Evolutionary conservation across 2,113 vertebrate species (phyloP), one percentile per base, ranked within the genome.

Genomic region (Epinephelus fuscoguttatus): DNA sequence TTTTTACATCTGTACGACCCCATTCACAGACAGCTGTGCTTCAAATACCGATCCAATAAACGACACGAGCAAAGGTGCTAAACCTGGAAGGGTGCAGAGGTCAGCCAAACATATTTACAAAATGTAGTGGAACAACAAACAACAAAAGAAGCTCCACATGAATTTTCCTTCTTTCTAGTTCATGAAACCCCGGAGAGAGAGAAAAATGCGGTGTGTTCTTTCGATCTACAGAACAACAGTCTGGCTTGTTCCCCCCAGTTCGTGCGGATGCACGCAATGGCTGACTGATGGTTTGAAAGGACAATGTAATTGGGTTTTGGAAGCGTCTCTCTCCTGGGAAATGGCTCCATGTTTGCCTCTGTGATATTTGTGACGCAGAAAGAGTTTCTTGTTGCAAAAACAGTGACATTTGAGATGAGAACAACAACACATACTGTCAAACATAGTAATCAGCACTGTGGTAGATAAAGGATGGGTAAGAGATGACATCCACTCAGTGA

Each of bases 211-310:
- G 45, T 30, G 27, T 80, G 86, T 86, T 82, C 75, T 80, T 70
- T 87, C 69, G 70, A 75, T 81, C 52, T 62, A 67, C 59, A 23
- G 87, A 89, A 92, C 89, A 88, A 85, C 77, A 75, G 49, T 13
- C 50, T 18, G 42, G 70, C 67, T 87, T 90, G 82, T 87, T 83
- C 52, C 62, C 42, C 49, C 23, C 52, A 50, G 64, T 84, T 75
- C 4, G 57, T 81, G 76, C 82, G 78, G 85, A 88, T 71, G 78
- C 89, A 87, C 53, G 77, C 87, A 52, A 68, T 63, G 81, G 56
- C 84, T 91, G 91, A 91, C 79, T 91, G 89, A 83, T 91, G 88
- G 75, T 86, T 91, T 79, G 66, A 82, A 88, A 84, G 90, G 86
- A 88, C 84, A 84, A 52, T 91, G 84, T 92, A 87, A 93, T 88